Evolutionary conservation across 2,113 vertebrate species (phyloP).

Genomic region (Perca flavescens): DNA sequence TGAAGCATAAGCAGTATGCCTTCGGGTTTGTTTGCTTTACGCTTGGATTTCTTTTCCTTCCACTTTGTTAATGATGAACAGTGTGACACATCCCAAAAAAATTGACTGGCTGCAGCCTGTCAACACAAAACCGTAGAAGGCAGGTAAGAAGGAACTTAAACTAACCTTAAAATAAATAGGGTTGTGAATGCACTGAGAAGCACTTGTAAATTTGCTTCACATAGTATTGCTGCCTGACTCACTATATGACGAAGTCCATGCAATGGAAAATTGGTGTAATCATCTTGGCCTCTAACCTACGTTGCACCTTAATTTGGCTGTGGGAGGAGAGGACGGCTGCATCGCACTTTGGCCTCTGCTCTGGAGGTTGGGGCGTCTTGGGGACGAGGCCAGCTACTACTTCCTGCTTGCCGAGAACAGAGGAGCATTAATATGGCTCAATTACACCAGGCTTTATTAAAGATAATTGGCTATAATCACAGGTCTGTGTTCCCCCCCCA

Average conservation of each 20-base stretch:
- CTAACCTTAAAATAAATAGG: background rate
- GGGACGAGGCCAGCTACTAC: conserved; percentile 61
- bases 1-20: conserved; percentile 52
- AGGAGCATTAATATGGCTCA: conserved; percentile 72
- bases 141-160: conserved; percentile 15
- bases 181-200: background rate
- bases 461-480: conserved; percentile 78
- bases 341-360: conserved; percentile 59
- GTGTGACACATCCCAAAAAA: conserved; percentile 58
- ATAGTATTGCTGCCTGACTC: conserved; percentile 38
- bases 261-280: conserved; percentile 79
- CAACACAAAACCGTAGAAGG: conserved; percentile 17
- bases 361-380: conserved; percentile 53
- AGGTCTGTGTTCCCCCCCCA: conserved; percentile 52
- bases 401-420: conserved; percentile 66
- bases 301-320: conserved; percentile 62
- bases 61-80: conserved; percentile 62
- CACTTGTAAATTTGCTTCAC: conserved; percentile 37
- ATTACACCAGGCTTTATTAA: conserved; percentile 77
- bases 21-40: conserved; percentile 69
- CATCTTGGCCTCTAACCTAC: conserved; percentile 72
- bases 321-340: conserved; percentile 50
- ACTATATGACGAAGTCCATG: conserved; percentile 73
- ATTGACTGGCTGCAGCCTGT: conserved; percentile 46
- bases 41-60: conserved; percentile 46